A percentile compares a stretch with the other conserved stretches of the same genome.
These are phyloP conservation scores for Osedax frankpressi DNA, from an alignment of 2,888 invertebrate genomes.

Conservation along the genomic window DNA sequence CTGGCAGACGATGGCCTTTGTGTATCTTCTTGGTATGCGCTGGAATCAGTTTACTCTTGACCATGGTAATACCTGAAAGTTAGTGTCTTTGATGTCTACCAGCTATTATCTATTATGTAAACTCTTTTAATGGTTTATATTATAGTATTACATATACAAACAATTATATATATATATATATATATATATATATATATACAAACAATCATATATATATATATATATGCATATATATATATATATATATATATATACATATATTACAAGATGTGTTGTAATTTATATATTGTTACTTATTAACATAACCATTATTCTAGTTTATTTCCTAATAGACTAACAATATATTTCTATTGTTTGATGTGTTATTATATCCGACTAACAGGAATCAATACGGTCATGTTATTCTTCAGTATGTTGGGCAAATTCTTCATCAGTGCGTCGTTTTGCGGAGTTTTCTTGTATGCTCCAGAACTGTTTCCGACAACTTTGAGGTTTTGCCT, in stretches of 20 bases:
- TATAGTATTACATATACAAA: neutral
- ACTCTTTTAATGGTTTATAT: neutral
- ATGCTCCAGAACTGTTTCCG: conserved; percentile 39
- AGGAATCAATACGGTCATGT: conserved; percentile 16
- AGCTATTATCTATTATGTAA: neutral
- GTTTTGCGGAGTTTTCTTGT: conserved; percentile 37
- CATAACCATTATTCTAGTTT: no score
- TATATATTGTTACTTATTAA: no score
- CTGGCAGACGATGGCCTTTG: conserved; percentile 25
- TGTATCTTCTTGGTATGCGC: conserved; percentile 26
- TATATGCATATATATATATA: neutral
- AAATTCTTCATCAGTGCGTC: conserved; percentile 41
- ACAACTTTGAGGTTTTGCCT: conserved; percentile 33
- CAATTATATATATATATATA: neutral
- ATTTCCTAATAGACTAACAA: no score
- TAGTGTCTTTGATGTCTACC: neutral
- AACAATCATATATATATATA: no score
- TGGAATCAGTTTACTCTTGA: conserved; percentile 31
- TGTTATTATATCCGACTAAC: neutral
- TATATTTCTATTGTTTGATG: no score
- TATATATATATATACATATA: neutral
- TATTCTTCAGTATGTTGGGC: conserved; percentile 34
- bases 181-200: neutral
- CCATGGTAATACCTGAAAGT: conserved; percentile 23
- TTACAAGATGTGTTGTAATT: no score